phyloP scores from a whole-genome alignment of 2,797 vertebrate species.

The Hoplostethus mediterraneus region DNA sequence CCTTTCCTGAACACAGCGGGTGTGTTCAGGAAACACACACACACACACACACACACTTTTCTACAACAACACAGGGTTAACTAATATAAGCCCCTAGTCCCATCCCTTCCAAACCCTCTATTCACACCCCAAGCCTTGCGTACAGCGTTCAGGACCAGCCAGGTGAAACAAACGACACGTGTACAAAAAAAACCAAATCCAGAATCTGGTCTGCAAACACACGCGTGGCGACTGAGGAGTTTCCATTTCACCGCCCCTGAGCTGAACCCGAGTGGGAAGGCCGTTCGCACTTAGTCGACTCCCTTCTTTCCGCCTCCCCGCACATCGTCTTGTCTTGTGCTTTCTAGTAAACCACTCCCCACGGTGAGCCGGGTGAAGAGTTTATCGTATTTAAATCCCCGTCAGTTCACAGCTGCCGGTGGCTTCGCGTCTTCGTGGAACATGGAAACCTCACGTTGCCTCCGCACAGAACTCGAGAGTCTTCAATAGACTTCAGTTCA shows the following conservation, averaged over 20 bases:
- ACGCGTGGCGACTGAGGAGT: conserved; percentile 18
- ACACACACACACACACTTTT: not conserved
- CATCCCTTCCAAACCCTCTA: too few species aligned
- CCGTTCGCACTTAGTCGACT: conserved; percentile 41
- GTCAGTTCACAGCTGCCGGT: not conserved
- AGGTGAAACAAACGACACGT: not conserved
- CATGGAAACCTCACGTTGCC: too few species aligned
- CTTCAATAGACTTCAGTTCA: too few species aligned
- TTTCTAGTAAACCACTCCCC: conserved; percentile 65
- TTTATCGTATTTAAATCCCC: not conserved
- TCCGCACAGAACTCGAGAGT: not conserved
- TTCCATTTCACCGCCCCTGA: conserved; percentile 49
- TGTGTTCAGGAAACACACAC: not conserved
- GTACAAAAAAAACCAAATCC: not conserved
- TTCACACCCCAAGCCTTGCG: too few species aligned
- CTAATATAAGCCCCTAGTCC: too few species aligned
- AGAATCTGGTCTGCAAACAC: conserved; percentile 14
- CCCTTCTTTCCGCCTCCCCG: conserved; percentile 49
- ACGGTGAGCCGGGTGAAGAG: conserved; percentile 42
- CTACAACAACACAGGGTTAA: too few species aligned
- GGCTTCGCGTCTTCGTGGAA: not conserved
- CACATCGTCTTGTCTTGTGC: conserved; percentile 59
- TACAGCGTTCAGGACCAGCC: too few species aligned
- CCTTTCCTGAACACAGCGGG: conserved; percentile 23
- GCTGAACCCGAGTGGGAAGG: conserved; percentile 48